Base-by-base conservation (phyloP, 53 echinoderm and acorn worm species). In the Hippasteria phrygiana region DNA sequence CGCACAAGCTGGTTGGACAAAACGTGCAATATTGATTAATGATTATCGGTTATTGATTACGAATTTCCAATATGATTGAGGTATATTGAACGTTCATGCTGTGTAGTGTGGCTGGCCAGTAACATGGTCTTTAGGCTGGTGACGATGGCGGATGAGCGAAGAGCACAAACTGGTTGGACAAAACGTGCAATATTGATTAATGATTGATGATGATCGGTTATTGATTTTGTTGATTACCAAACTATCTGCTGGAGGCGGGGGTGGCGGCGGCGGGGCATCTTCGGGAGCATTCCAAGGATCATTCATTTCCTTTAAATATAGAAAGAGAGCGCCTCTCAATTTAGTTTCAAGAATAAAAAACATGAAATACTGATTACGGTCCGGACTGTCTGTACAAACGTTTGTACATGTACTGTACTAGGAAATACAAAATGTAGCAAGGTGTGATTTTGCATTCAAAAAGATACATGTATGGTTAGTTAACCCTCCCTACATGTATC, bases 221-320 rank as follows among this genome's bases (percentile, higher is more conserved):
- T 84, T 51, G 47, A 69, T 67, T 29, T 32, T 40, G 41, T 37
- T 28, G 84, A 71, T 84, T 84, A 84, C 84, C 84, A 0, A 70
- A 53, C 51, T 84, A 35, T 69, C 84, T 43, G 27, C 69, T 0
- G 32, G 43, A 17, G 84, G 70, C 4, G 84, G 84, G 0, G 84
- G 84, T 5, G 84, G 84, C 9, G 84, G 84, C 0, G 84, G 84
- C 7, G 84, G 84, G 0, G 84, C 59, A 17, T 69, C 50, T n/a
- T 20, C 53, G 0, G 46, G 37, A 2, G 47, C 47, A 70, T 84
- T 43, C 84, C 84, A 69, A 0, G 71, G 20, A 50, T 69, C 69
- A 43, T 48, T 31, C 26, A 47, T 48, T 26, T 48, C 28, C 47
- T 46, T 47, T 47, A 38, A 13, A 27, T 46, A 54, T 2, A 54